Evolutionary conservation across 2,888 invertebrate species (phyloP).

Genomic region (Trypoxylon attenuatum): DNA sequence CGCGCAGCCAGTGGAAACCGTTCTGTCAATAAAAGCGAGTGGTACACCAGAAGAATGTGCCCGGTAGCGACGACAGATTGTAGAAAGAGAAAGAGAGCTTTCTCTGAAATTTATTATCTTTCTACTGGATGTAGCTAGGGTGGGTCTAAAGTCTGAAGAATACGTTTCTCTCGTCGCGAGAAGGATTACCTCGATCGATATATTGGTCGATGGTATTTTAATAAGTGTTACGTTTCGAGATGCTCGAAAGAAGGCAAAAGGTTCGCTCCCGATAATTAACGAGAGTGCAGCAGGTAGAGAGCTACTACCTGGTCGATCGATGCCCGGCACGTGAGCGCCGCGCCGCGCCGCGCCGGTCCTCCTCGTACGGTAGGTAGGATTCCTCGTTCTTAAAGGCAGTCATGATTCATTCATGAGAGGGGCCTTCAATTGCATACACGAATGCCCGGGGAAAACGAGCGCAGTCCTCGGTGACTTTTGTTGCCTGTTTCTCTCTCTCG

Average conservation of each 20-base stretch:
- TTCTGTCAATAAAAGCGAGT: neutral
- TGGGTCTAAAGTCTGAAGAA: too few relatives aligned
- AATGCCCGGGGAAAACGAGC: conserved; percentile 32
- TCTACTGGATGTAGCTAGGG: too few relatives aligned
- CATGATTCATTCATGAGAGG: conserved; percentile 52
- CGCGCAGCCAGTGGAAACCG: neutral
- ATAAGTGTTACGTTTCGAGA: conserved; percentile 40
- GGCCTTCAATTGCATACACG: conserved; percentile 35
- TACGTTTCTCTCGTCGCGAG: too few relatives aligned
- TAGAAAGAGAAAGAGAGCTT: too few relatives aligned
- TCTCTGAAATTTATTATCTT: too few relatives aligned
- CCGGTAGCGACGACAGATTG: neutral
- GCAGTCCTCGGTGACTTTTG: conserved; percentile 30
- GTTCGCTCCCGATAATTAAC: conserved; percentile 53
- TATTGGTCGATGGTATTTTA: conserved; percentile 44
- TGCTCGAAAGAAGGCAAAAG: too few relatives aligned
- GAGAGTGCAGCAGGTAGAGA: conserved; percentile 37
- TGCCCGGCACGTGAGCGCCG: conserved; percentile 40
- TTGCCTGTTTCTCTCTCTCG: conserved; percentile 15
- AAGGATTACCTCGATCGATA: too few relatives aligned
- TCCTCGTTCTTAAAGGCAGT: conserved; percentile 40
- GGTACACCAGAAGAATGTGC: too few relatives aligned
- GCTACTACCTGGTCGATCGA: conserved; percentile 43
- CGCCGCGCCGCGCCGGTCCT: too few relatives aligned
- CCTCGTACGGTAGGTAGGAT: conserved; percentile 42